Evolutionary conservation across 2,113 vertebrate genomes (phyloP), one percentile per base, ranked within the genome.

Genomic region (Heloderma charlesbogerti): DNA sequence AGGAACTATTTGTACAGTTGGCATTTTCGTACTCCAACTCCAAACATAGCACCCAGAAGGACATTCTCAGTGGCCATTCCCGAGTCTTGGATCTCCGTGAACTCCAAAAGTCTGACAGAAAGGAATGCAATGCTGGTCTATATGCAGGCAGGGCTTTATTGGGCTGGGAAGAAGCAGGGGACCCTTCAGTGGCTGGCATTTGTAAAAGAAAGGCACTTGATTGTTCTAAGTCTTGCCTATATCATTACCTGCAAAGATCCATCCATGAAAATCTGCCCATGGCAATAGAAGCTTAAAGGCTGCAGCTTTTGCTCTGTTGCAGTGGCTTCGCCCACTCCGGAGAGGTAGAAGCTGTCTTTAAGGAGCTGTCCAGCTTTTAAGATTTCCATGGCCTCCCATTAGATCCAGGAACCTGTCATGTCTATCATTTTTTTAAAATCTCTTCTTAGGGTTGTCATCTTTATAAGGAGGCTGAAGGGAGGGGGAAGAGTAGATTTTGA

Each of bases 311-410:
- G 45, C 3, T 84, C 51, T 22, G 0, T 22, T 22, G n/a, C 43
- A 69, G 0, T 10, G 6, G 1, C 75, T 86, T 78, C 2, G 0
- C 85, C 29, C 0, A 0, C 29, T 45, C 48, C 51, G 6, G 63
- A 60, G 71, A 20, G 27, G 0, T 37, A 5, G n/a, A n/a, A n/a
- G n/a, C n/a, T n/a, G n/a, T n/a, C 9, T 40, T 71, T 54, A 37
- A 48, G 92, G 90, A 94, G 84, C 94, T 94, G 93, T 90, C 93
- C 93, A 94, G 83, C 71, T 87, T 2, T 78, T 25, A 0, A 69
- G 0, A 0, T n/a, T 31, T 5, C 20, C 20, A 16, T 6, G 69
- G 10, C 43, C 63, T 84, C 84, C 88, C 13, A 0, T n/a, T 1
- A 34, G 84, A 80, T 67, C 82, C 88, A 67, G 3, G 34, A 48